Percentiles rank a stretch among this genome's conserved stretches.
These are phyloP conservation scores for Limnephilus marmoratus DNA, from an alignment of 2,888 invertebrate genomes.

Conservation along the genomic window DNA sequence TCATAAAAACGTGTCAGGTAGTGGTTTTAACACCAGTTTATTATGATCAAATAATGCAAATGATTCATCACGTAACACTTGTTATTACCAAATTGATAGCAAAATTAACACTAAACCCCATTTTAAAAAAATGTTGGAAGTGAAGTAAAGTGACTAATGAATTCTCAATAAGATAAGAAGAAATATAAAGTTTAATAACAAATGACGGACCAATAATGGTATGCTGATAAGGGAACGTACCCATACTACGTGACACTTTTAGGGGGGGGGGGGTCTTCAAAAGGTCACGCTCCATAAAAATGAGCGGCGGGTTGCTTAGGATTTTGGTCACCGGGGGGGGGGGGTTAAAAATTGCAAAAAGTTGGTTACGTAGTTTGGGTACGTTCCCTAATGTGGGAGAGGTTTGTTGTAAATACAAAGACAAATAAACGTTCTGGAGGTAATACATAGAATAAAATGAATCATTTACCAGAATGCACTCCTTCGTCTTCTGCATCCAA, in stretches of 20 bases:
- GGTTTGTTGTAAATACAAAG: not conserved
- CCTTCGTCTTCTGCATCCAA: conserved; percentile 82
- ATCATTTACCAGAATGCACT: conserved; percentile 83
- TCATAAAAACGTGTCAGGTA: not conserved
- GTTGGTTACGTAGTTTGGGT: no score
- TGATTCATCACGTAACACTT: not conserved
- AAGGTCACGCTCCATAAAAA: no score
- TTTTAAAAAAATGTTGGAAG: not conserved
- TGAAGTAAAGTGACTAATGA: not conserved
- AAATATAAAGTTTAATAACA: not conserved
- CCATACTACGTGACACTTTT: no score
- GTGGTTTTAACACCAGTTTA: not conserved
- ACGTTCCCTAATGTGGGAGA: no score
- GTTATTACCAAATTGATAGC: not conserved
- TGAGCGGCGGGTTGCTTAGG: no score
- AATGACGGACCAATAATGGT: not conserved
- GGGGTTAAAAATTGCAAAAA: no score
- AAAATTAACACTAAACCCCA: not conserved
- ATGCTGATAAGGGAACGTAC: no score
- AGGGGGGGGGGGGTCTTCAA: no score
- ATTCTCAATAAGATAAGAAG: not conserved
- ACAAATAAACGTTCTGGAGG: not conserved
- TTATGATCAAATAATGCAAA: not conserved
- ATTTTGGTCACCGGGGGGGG: no score
- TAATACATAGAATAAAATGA: not conserved